Evolutionary conservation across 2,888 invertebrate species (phyloP).

Genomic region (Argyresthia goedartella): DNA sequence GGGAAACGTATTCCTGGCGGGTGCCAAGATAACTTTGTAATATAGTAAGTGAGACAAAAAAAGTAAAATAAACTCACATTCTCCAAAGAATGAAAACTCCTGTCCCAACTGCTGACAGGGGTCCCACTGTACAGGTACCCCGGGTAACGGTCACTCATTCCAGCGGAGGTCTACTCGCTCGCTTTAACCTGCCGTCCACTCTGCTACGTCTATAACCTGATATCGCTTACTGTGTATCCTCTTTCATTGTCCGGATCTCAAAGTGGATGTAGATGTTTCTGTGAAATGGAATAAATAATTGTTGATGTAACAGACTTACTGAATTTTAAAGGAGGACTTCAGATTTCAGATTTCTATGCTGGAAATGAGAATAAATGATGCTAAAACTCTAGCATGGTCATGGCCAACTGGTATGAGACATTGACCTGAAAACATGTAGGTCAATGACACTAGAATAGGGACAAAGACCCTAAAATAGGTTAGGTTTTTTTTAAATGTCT

Average conservation of each 20-base stretch:
- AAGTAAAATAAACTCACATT: slow-evolving; percentile 40
- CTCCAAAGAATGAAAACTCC: slow-evolving; percentile 54
- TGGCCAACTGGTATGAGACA: neutral
- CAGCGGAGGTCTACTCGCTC: no score
- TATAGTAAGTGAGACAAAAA: no score
- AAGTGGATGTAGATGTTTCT: no score
- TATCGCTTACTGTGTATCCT: neutral
- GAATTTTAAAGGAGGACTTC: no score
- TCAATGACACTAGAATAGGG: slow-evolving; percentile 5
- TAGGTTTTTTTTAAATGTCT: neutral
- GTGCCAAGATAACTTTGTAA: no score
- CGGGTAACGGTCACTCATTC: slow-evolving; percentile 59
- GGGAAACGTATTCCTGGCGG: no score
- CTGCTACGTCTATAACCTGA: neutral
- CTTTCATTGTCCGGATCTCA: neutral
- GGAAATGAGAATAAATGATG: neutral
- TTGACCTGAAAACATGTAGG: neutral
- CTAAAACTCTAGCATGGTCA: neutral
- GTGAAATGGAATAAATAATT: no score
- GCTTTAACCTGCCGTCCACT: no score
- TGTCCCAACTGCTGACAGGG: slow-evolving; percentile 65
- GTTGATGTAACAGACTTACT: no score
- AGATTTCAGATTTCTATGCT: no score
- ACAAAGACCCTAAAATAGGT: slow-evolving; percentile 3
- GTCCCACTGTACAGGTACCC: slow-evolving; percentile 59